These are phyloP conservation scores for Drosophila mercatorum DNA, from an alignment of 2,888 invertebrate species.

Conservation along the genomic window DNA sequence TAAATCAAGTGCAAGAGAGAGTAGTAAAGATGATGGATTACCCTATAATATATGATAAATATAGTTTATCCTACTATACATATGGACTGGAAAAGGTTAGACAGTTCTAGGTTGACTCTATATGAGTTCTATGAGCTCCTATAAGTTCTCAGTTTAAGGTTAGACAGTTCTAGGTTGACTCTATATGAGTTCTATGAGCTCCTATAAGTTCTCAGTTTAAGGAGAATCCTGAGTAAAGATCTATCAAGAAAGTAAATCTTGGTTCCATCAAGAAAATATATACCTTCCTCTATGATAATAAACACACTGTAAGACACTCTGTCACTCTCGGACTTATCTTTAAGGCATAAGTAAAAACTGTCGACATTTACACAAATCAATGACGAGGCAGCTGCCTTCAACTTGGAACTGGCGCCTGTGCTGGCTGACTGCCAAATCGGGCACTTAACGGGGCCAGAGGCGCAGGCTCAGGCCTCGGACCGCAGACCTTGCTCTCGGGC, in stretches of 20 bases:
- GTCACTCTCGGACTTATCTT: not conserved
- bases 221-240: no score
- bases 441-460: constrained; percentile 65
- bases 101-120: no score
- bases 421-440: constrained; percentile 68
- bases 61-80: not conserved
- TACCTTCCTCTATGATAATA: not conserved
- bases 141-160: no score
- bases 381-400: constrained; percentile 58
- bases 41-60: not conserved
- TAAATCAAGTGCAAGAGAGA: not conserved
- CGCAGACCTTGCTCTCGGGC: constrained; percentile 5
- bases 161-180: no score
- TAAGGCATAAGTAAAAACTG: constrained; percentile 4
- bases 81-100: no score
- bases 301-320: no score
- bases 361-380: constrained; percentile 53
- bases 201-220: no score
- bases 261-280: not conserved
- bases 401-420: constrained; percentile 42
- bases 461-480: constrained; percentile 39
- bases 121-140: no score
- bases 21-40: not conserved
- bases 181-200: no score
- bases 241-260: not conserved